A percentile compares a stretch with the other conserved stretches of the same genome.
Evolutionary conservation across 2,113 vertebrate species (phyloP).

Genomic region (Rhinolophus ferrumequinum): DNA sequence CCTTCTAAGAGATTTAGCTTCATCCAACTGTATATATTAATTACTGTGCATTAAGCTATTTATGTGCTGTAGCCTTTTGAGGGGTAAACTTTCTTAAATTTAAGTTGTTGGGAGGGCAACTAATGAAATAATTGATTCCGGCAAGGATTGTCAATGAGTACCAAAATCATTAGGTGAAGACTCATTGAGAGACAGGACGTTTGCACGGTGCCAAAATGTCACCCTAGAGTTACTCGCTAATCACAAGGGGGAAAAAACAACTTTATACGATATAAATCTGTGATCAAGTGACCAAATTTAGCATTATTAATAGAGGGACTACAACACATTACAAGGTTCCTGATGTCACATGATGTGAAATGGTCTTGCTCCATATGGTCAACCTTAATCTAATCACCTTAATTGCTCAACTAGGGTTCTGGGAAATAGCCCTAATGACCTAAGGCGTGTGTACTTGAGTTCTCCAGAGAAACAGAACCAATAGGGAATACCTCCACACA

Average conservation of each 20-base stretch:
- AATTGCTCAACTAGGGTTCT: background rate
- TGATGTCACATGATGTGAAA: background rate
- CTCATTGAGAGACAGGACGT: background rate
- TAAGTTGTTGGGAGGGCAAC: background rate
- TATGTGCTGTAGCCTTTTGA: background rate
- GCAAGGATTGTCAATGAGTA: background rate
- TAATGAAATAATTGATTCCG: background rate
- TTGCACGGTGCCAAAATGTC: background rate
- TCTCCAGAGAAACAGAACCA: constrained; percentile 11
- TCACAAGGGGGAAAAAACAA: background rate
- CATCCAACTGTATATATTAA: background rate
- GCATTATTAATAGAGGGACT: background rate
- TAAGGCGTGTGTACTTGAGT: background rate
- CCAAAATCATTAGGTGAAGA: background rate
- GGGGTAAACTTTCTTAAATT: background rate
- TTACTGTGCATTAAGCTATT: background rate
- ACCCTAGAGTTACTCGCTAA: background rate
- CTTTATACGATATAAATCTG: background rate
- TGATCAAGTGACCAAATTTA: background rate
- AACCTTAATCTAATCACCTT: background rate
- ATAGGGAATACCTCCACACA: background rate
- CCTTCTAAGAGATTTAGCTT: background rate
- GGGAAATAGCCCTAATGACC: background rate
- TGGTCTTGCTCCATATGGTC: background rate
- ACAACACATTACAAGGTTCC: background rate